Conservation (phyloP, 2,888 invertebrate species). For the Coenonympha glycerion region DNA sequence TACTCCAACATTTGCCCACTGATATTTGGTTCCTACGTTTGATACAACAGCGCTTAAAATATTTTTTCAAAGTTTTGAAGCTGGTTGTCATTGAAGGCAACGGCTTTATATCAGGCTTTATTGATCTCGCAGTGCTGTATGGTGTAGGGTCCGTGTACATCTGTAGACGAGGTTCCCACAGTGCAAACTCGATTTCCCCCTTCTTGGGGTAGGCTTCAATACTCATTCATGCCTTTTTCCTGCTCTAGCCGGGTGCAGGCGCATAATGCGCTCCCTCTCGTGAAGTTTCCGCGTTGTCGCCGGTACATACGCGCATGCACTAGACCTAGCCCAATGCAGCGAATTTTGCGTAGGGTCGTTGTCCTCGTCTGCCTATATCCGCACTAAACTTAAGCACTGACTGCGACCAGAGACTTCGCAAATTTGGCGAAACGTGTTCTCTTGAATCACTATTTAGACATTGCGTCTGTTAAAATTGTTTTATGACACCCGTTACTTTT, state of each 20-base stretch:
- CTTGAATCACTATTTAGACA: conserved; percentile 9
- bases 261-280: conserved; percentile 60
- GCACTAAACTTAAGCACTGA: conserved; percentile 32
- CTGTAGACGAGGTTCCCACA: conserved; percentile 62
- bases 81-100: conserved; percentile 32
- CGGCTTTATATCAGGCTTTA: conserved; percentile 33
- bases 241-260: conserved; percentile 49
- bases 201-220: conserved; percentile 73
- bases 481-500: conserved; percentile 40
- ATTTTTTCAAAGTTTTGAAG: neutral
- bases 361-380: conserved; percentile 48
- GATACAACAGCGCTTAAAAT: neutral
- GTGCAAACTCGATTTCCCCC: conserved; percentile 73
- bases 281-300: conserved; percentile 63
- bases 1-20: neutral
- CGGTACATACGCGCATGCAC: conserved; percentile 69
- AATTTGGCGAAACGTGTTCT: conserved; percentile 15
- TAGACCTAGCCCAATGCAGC: conserved; percentile 77
- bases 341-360: conserved; percentile 77
- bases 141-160: conserved; percentile 54
- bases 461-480: conserved; percentile 7
- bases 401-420: conserved; percentile 14
- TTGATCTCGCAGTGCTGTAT: conserved; percentile 55
- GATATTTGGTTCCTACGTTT: neutral
- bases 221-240: conserved; percentile 74